Evolutionary conservation across 2,888 invertebrate species (phyloP).

Genomic region (Nephrotoma appendiculata): DNA sequence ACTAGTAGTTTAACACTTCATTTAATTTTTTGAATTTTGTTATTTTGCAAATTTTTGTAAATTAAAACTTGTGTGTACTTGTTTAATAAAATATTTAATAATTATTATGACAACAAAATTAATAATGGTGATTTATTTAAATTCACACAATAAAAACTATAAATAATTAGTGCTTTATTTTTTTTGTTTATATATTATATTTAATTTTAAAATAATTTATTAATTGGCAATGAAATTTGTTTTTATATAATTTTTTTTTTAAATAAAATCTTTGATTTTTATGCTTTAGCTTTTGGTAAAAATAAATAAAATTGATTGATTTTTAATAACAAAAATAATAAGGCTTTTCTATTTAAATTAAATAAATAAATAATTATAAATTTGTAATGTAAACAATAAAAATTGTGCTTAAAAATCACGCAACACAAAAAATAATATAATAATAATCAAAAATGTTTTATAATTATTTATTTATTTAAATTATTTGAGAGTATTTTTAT

Average conservation of each 20-base stretch:
- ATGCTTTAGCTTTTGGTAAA: neutral
- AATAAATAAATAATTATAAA: neutral
- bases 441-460: neutral
- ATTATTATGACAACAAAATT: neutral
- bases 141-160: neutral
- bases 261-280: neutral
- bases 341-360: neutral
- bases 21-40: neutral
- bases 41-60: neutral
- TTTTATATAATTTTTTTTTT: neutral
- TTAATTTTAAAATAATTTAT: neutral
- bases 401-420: neutral
- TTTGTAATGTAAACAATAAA: neutral
- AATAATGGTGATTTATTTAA: neutral
- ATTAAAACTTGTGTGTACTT: neutral
- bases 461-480: neutral
- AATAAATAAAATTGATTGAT: neutral
- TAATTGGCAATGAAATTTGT: neutral
- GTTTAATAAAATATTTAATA: neutral
- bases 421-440: neutral
- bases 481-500: neutral
- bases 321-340: neutral
- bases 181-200: neutral
- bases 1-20: constrained; percentile 6
- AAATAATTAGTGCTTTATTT: neutral